These are phyloP conservation scores for Neomonachus schauinslandi DNA, from an alignment of 2,113 vertebrate genomes.

Conservation along the genomic window DNA sequence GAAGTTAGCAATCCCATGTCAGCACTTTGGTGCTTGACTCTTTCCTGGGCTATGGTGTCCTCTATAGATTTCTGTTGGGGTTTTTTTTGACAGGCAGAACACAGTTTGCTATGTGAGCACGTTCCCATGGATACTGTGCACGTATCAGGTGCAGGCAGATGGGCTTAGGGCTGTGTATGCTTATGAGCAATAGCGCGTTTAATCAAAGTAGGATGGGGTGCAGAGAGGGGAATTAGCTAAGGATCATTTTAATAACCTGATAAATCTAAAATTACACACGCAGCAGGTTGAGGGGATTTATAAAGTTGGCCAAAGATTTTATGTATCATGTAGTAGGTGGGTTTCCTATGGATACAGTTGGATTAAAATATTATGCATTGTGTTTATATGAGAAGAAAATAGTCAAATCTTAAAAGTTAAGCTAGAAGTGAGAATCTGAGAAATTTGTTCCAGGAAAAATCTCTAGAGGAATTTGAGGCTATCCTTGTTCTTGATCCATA, in stretches of 20 bases:
- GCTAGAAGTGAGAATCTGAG: not conserved
- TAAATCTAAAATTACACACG: conserved; percentile 10
- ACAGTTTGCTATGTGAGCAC: not conserved
- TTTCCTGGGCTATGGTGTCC: not conserved
- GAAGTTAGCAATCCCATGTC: not conserved
- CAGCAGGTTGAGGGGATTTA: conserved; percentile 1
- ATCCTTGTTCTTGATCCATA: not conserved
- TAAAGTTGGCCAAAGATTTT: not conserved
- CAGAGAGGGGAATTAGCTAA: not conserved
- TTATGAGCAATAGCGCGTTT: not conserved
- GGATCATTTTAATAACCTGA: not conserved
- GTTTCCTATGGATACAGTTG: not conserved
- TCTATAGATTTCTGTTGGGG: not conserved
- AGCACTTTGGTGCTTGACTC: not conserved
- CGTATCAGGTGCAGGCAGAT: not conserved
- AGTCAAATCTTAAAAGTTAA: not conserved
- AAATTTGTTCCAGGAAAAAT: not conserved
- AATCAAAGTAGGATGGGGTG: not conserved
- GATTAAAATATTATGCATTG: not conserved
- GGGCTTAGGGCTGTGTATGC: not conserved
- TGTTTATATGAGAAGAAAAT: not conserved
- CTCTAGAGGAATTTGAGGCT: not conserved
- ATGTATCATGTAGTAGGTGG: not conserved
- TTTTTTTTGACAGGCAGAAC: not conserved
- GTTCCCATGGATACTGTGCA: not conserved